phyloP scores from a whole-genome alignment of 2,888 invertebrate species.

The Stramonita haemastoma region DNA sequence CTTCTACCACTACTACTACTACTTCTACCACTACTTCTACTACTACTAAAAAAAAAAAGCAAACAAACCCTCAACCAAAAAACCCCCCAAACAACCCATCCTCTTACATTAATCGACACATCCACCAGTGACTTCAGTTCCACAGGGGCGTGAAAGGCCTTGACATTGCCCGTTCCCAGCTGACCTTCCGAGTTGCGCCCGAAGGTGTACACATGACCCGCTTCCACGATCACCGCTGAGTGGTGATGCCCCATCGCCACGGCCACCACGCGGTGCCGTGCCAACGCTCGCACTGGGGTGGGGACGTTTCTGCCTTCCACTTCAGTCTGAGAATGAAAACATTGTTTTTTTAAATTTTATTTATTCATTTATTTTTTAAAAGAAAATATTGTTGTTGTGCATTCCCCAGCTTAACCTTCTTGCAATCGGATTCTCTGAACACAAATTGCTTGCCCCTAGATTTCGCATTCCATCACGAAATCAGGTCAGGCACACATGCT shows the following conservation, averaged over 20 bases:
- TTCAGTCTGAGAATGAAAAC: slow-evolving; percentile 69
- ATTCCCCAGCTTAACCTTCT: too few species aligned
- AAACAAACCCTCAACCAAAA: neutral
- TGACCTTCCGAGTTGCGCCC: slow-evolving; percentile 84
- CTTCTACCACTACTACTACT: too few species aligned
- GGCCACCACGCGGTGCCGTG: slow-evolving; percentile 80
- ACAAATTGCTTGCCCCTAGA: too few species aligned
- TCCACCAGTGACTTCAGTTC: slow-evolving; percentile 78
- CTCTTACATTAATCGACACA: slow-evolving; percentile 75
- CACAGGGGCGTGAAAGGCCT: slow-evolving; percentile 75
- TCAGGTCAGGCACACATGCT: too few species aligned
- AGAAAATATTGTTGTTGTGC: too few species aligned
- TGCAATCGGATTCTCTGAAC: too few species aligned
- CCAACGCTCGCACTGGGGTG: slow-evolving; percentile 79
- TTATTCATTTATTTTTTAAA: too few species aligned
- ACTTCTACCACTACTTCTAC: neutral
- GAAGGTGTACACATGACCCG: slow-evolving; percentile 83
- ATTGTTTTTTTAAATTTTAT: too few species aligned
- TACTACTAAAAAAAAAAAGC: neutral
- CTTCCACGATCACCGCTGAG: slow-evolving; percentile 82
- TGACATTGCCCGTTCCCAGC: slow-evolving; percentile 80
- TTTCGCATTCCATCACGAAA: too few species aligned
- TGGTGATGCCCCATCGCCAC: slow-evolving; percentile 83
- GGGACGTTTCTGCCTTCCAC: slow-evolving; percentile 78
- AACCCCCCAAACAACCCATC: neutral